These are phyloP conservation scores for Oxystoma pomonae DNA, from an alignment of 2,888 invertebrate genomes.

Conservation along the genomic window DNA sequence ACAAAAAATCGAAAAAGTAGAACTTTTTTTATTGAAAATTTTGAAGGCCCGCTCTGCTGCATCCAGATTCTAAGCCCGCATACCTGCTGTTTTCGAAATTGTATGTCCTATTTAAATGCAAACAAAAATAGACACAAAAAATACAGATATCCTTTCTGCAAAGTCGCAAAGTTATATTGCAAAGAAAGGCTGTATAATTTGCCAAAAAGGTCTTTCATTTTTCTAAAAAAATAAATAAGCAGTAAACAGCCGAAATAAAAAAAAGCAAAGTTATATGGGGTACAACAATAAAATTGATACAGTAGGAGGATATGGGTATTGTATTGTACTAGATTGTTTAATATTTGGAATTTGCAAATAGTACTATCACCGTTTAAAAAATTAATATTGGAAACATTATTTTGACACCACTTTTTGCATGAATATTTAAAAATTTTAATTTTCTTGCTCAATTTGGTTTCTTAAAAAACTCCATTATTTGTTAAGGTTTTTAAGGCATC, in stretches of 20 bases:
- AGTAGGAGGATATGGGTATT: not conserved
- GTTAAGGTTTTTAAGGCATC: no score
- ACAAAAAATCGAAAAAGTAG: no score
- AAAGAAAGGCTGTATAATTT: not conserved
- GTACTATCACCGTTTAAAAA: no score
- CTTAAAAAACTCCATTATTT: no score
- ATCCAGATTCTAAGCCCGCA: not conserved
- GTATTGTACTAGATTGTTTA: no score
- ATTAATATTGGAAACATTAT: no score
- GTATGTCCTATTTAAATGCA: not conserved
- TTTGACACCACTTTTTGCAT: no score
- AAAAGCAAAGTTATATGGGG: not conserved
- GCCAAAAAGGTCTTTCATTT: not conserved
- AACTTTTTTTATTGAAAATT: no score
- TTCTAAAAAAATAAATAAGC: not conserved
- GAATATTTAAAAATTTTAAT: no score
- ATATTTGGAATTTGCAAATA: no score
- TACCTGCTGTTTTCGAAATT: slow-evolving; percentile 2
- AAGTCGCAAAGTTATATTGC: slow-evolving; percentile 1
- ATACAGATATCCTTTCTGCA: not conserved
- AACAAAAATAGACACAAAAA: not conserved
- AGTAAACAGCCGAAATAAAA: no score
- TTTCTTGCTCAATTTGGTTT: no score
- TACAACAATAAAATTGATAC: not conserved
- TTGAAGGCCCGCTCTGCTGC: not conserved